phyloP scores from a whole-genome alignment of 2,888 invertebrate species.

The Xestoiulus laeticollis region DNA sequence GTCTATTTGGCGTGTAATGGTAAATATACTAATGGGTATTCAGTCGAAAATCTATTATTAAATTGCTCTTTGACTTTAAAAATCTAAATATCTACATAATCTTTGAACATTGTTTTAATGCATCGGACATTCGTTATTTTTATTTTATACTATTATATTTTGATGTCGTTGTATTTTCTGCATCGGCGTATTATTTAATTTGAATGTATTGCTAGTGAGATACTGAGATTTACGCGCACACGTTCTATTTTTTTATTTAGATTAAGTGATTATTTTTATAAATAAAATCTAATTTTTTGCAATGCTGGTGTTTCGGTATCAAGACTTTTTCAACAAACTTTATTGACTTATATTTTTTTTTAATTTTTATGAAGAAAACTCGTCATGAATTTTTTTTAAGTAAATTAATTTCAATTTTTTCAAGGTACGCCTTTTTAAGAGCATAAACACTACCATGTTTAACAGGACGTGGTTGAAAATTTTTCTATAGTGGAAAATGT shows the following conservation, averaged over 20 bases:
- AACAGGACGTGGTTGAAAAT: no score
- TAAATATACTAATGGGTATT: no score
- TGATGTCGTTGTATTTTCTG: background rate
- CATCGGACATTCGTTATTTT: background rate
- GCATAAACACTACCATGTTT: no score
- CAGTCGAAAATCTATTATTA: no score
- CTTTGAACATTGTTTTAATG: background rate
- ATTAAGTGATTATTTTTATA: background rate
- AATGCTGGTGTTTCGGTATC: background rate
- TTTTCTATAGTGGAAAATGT: no score
- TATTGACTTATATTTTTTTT: background rate
- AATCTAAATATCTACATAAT: background rate
- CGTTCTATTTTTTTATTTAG: background rate
- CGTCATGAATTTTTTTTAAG: no score
- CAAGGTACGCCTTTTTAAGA: no score
- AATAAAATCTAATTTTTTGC: background rate
- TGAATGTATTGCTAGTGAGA: background rate
- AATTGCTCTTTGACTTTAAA: no score
- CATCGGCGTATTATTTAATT: constrained; percentile 12
- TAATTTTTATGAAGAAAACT: background rate
- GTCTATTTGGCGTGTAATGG: no score
- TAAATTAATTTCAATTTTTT: no score
- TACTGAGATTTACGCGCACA: background rate
- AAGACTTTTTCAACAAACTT: background rate
- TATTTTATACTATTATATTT: background rate